phyloP scores from a whole-genome alignment of 2,113 vertebrate genomes.

The Pontoporia blainvillei region DNA sequence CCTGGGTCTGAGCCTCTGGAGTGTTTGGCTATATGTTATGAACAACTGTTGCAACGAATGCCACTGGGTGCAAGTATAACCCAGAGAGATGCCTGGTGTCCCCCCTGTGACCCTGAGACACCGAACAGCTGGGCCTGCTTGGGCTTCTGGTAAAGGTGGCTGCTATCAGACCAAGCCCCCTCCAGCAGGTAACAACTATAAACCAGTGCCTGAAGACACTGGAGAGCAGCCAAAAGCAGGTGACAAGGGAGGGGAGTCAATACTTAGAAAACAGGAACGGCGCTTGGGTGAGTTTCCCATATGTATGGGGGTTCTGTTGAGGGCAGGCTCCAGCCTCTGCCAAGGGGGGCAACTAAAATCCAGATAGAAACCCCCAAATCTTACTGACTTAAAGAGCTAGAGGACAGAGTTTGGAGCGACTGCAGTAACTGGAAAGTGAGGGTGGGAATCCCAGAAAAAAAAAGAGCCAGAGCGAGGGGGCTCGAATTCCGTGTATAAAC shows the following conservation, averaged over 20 bases:
- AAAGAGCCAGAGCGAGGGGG: neutral
- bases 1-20: neutral
- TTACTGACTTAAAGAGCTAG: neutral
- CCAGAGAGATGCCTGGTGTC: neutral
- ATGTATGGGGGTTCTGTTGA: neutral
- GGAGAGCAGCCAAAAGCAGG: too few relatives aligned
- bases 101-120: neutral
- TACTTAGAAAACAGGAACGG: neutral
- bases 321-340: neutral
- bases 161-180: neutral
- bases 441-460: neutral
- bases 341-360: neutral
- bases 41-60: neutral
- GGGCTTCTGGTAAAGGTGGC: neutral
- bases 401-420: neutral
- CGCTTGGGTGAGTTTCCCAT: rapidly evolving
- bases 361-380: neutral
- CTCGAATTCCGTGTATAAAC: neutral
- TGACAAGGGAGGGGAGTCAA: neutral
- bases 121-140: neutral
- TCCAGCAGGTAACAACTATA: rapidly evolving
- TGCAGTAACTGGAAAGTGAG: neutral
- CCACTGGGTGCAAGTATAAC: neutral
- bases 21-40: rapidly evolving
- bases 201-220: neutral